Evolutionary conservation across 2,888 invertebrate genomes (phyloP).

Genomic region (Leptinotarsa tumamoca): DNA sequence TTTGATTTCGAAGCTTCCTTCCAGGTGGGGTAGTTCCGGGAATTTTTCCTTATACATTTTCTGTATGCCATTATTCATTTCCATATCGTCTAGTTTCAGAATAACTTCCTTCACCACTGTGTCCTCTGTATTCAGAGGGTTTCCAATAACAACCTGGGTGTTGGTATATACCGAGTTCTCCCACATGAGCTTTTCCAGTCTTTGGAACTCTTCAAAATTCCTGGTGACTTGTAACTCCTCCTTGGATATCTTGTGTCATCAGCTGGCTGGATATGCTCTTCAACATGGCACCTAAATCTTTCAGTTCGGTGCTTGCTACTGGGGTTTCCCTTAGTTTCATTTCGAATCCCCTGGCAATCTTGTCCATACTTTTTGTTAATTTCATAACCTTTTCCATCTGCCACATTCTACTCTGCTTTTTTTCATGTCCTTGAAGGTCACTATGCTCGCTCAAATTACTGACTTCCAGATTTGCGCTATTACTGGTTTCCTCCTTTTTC

Average conservation of each 20-base stretch:
- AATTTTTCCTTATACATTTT: conserved; percentile 32
- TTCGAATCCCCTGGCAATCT: neutral
- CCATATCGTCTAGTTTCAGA: conserved; percentile 29
- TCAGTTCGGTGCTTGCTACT: neutral
- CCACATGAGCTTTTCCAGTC: conserved; percentile 16
- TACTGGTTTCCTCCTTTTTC: neutral
- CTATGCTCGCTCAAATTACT: too few relatives aligned
- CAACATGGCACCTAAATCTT: neutral
- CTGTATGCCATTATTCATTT: conserved; percentile 30
- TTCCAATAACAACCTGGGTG: conserved; percentile 16
- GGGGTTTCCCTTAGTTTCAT: neutral
- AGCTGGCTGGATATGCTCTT: conserved; percentile 13
- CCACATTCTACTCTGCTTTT: neutral
- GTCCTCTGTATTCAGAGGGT: conserved; percentile 22
- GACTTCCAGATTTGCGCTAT: too few relatives aligned
- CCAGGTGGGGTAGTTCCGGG: conserved; percentile 23
- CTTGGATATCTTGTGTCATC: conserved; percentile 5
- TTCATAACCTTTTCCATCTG: conserved; percentile 1
- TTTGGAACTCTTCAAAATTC: conserved; percentile 1
- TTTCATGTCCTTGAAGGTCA: neutral
- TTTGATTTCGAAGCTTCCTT: conserved; percentile 22
- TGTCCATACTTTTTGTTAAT: neutral
- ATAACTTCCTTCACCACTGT: conserved; percentile 26
- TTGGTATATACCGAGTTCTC: conserved; percentile 18
- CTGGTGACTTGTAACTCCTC: neutral